Base-by-base conservation (phyloP, 2,888 invertebrate genomes). In the Hirtodrosophila histrioides region DNA sequence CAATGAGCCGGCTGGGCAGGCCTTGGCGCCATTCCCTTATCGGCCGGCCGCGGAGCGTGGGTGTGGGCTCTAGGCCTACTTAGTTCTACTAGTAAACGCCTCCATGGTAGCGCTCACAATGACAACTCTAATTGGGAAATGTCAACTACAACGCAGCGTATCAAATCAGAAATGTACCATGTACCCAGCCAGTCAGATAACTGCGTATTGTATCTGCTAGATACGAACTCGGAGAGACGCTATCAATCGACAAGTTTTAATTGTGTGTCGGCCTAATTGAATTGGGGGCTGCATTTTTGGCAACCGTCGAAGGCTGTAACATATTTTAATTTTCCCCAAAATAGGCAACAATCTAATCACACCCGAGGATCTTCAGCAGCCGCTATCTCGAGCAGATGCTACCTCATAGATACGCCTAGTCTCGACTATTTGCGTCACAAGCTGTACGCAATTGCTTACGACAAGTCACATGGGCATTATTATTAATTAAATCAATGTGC, bases 211-310 rank as follows among this genome's bases (percentile, higher is more conserved):
- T 75, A 86, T 84, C 84, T 73, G 9, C 9, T 17, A 66, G 75
- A 74, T 72, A 71, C 39, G 58, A 56, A 60, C 27, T 48, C 24
- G 31, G 17, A 35, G 39, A 48, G 65, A 66, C 69, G 24, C 40
- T 74, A 76, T 81, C 85, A 41, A 6, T 40, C 7, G 37, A 88
- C 89, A 89, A 78, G 76, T 74, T 76, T 78, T 86, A 87, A 89
- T 83, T 88, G 89, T 83, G 73, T 89, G 89, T 88, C 57, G 78
- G 62, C 51, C 81, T 89, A 88, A 89, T 86, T 89, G 82, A 89
- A 89, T 88, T 87, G 87, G 40, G 44, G 43, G 41, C 65, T 45
- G 65, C 57, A 55, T 36, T 60, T 51, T 54, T 23, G 64, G 50
- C n/a, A 10, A 36, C 27, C 12, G 17, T 17, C 17, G 17, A 17